Evolutionary conservation across 2,888 invertebrate species (phyloP), one percentile per base, ranked within the genome.

Genomic region (Isoperla grammatica): DNA sequence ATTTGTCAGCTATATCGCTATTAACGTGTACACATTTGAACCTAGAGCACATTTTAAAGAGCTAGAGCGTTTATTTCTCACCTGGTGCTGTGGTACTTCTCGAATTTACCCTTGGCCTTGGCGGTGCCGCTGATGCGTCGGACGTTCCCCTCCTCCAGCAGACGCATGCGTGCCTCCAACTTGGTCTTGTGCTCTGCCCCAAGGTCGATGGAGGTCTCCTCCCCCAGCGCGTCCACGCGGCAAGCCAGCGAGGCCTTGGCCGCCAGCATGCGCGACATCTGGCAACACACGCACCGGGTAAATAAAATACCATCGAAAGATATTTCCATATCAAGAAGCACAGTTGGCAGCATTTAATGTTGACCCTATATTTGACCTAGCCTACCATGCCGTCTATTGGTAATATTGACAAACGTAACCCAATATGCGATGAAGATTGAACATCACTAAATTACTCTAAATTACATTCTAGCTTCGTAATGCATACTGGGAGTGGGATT

Each of bases 141-240:
- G 56, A 88, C 70, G 74, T 90, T 90, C 0, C 92, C 93, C 70
- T 93, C 92, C 72, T 96, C 95, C 46, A 97, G 78, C 63, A 93
- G 70, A 64, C 86, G 75, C 56, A 98, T 72, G 59, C 88, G 80
- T 1, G 83, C 79, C 74, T 98, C 96, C 59, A 99, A 74, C 72
- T 90, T 94, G 0, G 90, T 93, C 71, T 90, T 88, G 71, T 95
- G 93, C 68, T 90, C 90, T 1, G 88, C 85, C 3, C 98, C 98
- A 22, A 98, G 75, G 64, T 92, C 91, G 67, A 88, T 86, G 0
- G 82, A 83, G 68, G 72, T 73, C 42, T 93, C 95, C 72, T 99
- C 98, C 1, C 96, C 96, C 17, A 99, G 83, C 0, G 99, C 99
- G 75, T 99, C 99, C 0, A 95, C 89, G 68, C 99, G 84, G 0